These are phyloP conservation scores for Tyria jacobaeae DNA, from an alignment of 2,888 invertebrate genomes.

Conservation along the genomic window DNA sequence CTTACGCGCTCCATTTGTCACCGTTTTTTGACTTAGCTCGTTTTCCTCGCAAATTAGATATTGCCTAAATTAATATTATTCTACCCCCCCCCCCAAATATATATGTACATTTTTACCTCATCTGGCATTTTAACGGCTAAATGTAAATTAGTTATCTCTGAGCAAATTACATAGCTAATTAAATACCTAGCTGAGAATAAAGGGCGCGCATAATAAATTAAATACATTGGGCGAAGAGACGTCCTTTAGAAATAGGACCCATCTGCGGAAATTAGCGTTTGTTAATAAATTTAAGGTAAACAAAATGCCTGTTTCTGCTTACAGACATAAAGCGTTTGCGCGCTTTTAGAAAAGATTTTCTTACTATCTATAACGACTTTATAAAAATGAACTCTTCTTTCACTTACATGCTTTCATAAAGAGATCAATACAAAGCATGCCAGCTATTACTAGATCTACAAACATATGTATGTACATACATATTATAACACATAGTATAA, in stretches of 20 bases:
- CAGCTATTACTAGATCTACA: too few species aligned
- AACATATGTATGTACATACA: too few species aligned
- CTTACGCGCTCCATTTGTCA: background rate
- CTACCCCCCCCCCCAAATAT: slow-evolving; percentile 49
- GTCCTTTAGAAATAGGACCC: slow-evolving; percentile 24
- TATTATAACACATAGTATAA: too few species aligned
- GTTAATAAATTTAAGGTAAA: slow-evolving; percentile 42
- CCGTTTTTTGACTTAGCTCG: background rate
- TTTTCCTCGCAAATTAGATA: slow-evolving; percentile 55
- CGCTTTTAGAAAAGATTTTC: too few species aligned
- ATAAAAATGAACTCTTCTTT: too few species aligned
- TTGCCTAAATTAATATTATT: slow-evolving; percentile 66
- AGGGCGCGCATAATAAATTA: slow-evolving; percentile 11
- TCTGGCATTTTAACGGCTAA: slow-evolving; percentile 9
- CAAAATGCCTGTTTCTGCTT: slow-evolving; percentile 1
- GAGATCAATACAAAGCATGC: too few species aligned
- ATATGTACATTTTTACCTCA: slow-evolving; percentile 32
- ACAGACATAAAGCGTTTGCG: too few species aligned
- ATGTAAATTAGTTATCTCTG: slow-evolving; percentile 9
- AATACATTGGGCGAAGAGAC: slow-evolving; percentile 12
- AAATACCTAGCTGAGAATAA: slow-evolving; percentile 10
- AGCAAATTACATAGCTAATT: slow-evolving; percentile 13
- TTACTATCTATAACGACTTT: too few species aligned
- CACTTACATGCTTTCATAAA: too few species aligned
- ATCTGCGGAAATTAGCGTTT: slow-evolving; percentile 34